These are phyloP conservation scores for Aptenodytes forsteri DNA, from an alignment of 2,113 vertebrate species.

Conservation along the genomic window DNA sequence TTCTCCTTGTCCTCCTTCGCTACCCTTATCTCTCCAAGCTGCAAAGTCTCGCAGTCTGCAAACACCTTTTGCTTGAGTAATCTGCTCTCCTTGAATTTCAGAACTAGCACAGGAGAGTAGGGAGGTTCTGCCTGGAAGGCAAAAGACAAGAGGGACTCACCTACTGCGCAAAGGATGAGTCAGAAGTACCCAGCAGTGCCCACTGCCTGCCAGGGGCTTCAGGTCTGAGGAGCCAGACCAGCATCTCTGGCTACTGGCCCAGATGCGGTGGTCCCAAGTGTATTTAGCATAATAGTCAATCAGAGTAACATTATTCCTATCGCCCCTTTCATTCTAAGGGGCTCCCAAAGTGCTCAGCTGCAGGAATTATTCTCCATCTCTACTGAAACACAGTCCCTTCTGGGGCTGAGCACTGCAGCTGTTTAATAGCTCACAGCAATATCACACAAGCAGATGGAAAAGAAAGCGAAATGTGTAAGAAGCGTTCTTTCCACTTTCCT, in stretches of 20 bases:
- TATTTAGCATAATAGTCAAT: not conserved
- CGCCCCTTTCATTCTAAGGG: not conserved
- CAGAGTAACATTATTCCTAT: not conserved
- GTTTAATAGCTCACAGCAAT: conserved; percentile 14
- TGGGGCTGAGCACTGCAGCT: conserved; percentile 1
- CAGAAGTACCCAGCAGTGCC: not conserved
- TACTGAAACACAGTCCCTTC: not conserved
- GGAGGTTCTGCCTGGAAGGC: not conserved
- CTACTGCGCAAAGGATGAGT: not conserved
- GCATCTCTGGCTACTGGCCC: not conserved
- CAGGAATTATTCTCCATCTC: not conserved
- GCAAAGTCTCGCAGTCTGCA: not conserved
- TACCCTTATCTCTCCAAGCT: not conserved
- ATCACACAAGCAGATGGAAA: conserved; percentile 34
- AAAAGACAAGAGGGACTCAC: not conserved
- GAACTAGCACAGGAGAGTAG: not conserved
- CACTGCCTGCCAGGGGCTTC: not conserved
- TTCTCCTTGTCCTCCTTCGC: not conserved
- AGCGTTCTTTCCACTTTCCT: conserved; percentile 26
- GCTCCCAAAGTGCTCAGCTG: not conserved
- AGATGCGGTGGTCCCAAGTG: not conserved
- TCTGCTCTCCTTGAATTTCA: not conserved
- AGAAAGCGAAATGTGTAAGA: conserved; percentile 14
- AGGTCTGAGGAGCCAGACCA: not conserved
- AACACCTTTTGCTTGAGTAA: conserved; percentile 25